phyloP scores from a whole-genome alignment of 2,797 vertebrate genomes.

The Falco concolor region DNA sequence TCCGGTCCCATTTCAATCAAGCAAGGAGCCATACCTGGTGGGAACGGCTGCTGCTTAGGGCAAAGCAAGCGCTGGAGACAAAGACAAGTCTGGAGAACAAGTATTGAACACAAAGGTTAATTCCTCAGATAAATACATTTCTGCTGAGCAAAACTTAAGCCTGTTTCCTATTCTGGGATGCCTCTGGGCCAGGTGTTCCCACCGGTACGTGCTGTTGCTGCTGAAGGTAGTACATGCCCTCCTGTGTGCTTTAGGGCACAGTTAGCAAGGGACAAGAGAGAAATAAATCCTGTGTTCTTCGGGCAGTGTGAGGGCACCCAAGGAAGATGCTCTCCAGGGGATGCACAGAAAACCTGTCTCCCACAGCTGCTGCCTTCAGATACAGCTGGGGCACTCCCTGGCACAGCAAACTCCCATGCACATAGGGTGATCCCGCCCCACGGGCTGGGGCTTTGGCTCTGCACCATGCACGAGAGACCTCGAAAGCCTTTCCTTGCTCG shows the following conservation, averaged over 20 bases:
- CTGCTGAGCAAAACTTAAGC: background rate
- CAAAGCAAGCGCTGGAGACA: background rate
- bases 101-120: constrained; percentile 23
- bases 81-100: background rate
- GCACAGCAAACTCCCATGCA: background rate
- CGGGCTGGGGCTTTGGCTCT: background rate
- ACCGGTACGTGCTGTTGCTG: background rate
- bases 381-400: fast-evolving
- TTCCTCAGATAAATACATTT: constrained; percentile 32
- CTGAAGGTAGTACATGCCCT: background rate
- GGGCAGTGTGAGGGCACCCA: background rate
- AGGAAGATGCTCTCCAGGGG: background rate
- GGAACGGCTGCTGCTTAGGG: background rate
- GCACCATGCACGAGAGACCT: background rate
- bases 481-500: background rate
- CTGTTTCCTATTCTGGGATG: background rate
- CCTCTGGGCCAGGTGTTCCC: background rate
- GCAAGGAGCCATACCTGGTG: background rate
- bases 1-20: background rate
- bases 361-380: background rate
- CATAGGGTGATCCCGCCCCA: background rate
- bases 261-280: background rate
- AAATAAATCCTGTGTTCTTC: background rate
- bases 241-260: background rate
- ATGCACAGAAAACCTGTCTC: background rate